A percentile compares a stretch with the other conserved stretches of the same genome.
Conservation (phyloP, 2,888 invertebrate genomes). For the Erebia epiphron region DNA sequence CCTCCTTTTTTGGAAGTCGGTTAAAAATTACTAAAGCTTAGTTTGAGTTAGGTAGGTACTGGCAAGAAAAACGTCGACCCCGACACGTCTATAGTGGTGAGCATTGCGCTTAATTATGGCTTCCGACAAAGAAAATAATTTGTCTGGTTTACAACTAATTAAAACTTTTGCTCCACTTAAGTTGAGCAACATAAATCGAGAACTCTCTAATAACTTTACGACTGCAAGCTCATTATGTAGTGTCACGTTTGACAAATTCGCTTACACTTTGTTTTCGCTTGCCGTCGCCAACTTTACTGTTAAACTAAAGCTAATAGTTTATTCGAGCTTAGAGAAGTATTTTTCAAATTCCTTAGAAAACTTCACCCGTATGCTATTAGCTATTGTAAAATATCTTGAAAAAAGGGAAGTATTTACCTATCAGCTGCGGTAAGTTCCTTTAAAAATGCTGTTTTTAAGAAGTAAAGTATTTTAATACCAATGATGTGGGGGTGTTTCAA, state of each 20-base stretch:
- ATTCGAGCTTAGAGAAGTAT: background rate
- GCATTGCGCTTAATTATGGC: too few relatives aligned
- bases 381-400: too few relatives aligned
- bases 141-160: conserved; percentile 21
- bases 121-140: background rate
- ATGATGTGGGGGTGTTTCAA: too few relatives aligned
- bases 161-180: conserved; percentile 16
- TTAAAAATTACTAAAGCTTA: too few relatives aligned
- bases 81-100: too few relatives aligned
- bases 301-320: background rate
- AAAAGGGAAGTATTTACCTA: too few relatives aligned
- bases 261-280: conserved; percentile 17
- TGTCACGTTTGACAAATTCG: conserved; percentile 13
- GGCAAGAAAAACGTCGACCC: too few relatives aligned
- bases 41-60: too few relatives aligned
- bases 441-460: too few relatives aligned
- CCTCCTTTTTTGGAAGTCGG: too few relatives aligned
- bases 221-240: conserved; percentile 13
- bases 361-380: background rate
- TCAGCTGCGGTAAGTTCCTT: too few relatives aligned
- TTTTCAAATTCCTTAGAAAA: background rate
- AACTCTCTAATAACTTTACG: conserved; percentile 9
- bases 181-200: conserved; percentile 12
- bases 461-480: too few relatives aligned
- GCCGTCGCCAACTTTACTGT: background rate